Conservation (phyloP, 2,113 vertebrate genomes). For the Turdus rufiventris region DNA sequence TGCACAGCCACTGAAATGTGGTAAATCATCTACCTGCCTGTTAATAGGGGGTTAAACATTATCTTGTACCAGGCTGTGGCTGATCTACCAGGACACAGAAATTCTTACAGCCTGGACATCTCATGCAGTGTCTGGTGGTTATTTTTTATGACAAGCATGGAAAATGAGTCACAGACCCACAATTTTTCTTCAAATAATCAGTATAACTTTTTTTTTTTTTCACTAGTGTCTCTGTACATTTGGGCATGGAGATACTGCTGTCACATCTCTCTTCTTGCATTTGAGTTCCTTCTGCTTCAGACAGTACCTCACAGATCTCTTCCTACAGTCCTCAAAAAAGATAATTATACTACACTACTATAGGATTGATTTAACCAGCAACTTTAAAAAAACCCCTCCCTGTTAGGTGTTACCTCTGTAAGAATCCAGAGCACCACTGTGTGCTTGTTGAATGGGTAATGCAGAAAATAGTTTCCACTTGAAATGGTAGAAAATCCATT, state of each 20-base stretch:
- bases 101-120: neutral
- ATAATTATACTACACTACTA: neutral
- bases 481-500: neutral
- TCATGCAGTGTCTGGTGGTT: neutral
- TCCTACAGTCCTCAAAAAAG: neutral
- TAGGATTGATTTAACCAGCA: neutral
- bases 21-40: slow-evolving; percentile 69
- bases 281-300: neutral
- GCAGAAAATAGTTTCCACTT: neutral
- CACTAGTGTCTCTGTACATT: neutral
- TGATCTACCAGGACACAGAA: neutral
- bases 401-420: neutral
- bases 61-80: neutral
- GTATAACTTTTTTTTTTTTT: neutral
- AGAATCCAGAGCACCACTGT: neutral
- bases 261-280: neutral
- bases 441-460: neutral
- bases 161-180: neutral
- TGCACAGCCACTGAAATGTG: slow-evolving; percentile 44
- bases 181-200: neutral
- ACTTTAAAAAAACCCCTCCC: neutral
- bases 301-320: neutral
- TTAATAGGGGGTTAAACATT: slow-evolving; percentile 24
- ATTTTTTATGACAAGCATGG: neutral
- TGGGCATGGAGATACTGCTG: neutral